Percentiles rank a stretch among this genome's conserved stretches.
Conservation (phyloP, 2,113 vertebrate genomes). For the Chloropsis hardwickii region DNA sequence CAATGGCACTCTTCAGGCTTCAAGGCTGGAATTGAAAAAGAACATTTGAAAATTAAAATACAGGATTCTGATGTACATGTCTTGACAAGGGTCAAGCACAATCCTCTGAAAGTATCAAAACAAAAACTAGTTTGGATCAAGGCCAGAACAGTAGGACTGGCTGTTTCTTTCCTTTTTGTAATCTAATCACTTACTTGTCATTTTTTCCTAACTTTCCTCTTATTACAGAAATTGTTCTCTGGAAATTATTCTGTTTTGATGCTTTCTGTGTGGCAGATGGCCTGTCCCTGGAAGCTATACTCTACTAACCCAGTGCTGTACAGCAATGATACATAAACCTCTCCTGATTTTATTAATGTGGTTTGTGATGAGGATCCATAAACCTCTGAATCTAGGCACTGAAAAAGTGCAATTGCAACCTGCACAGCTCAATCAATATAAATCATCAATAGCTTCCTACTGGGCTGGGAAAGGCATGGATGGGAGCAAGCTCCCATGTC, state of each 20-base stretch:
- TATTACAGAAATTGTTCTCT: neutral
- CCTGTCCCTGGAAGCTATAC: neutral
- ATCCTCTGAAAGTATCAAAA: neutral
- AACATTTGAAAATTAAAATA: neutral
- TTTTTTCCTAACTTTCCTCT: neutral
- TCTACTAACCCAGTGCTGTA: neutral
- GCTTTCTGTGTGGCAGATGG: constrained; percentile 16
- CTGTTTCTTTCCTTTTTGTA: neutral
- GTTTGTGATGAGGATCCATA: neutral
- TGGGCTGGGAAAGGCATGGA: neutral
- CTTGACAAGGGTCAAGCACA: neutral
- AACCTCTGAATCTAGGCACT: neutral
- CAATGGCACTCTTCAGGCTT: neutral
- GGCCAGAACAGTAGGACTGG: neutral
- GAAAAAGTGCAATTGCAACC: neutral
- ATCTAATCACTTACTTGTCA: neutral
- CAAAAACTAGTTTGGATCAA: neutral
- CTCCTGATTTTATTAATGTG: neutral
- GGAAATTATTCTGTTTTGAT: neutral
- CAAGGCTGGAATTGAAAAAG: neutral
- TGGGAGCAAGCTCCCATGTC: neutral
- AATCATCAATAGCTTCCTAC: neutral
- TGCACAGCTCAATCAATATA: neutral
- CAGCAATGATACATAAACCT: neutral
- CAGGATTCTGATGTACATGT: neutral